Evolutionary conservation across 2,113 vertebrate genomes (phyloP).

Genomic region (Indicator maculatus): DNA sequence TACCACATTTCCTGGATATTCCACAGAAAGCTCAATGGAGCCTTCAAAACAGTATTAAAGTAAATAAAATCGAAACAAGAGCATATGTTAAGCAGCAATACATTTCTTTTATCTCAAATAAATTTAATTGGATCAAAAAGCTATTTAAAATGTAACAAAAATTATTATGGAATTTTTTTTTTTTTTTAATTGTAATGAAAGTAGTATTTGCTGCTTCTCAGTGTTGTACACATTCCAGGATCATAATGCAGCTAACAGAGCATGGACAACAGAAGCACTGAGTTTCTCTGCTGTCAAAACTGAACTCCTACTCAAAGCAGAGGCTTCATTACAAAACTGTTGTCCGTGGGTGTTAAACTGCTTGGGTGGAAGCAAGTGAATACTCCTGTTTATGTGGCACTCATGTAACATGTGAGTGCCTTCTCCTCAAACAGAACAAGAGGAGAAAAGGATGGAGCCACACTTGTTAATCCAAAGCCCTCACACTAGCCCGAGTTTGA

Average conservation of each 20-base stretch:
- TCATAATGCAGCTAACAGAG: neutral
- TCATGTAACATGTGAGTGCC: rapidly evolving
- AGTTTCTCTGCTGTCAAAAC: neutral
- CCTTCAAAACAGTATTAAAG: neutral
- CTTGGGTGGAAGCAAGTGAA: neutral
- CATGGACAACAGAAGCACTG: neutral
- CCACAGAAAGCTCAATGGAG: neutral
- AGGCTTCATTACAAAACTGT: neutral
- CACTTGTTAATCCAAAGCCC: neutral
- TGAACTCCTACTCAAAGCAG: neutral
- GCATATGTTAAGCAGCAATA: neutral
- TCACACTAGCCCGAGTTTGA: neutral
- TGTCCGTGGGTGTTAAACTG: neutral
- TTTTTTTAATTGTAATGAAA: neutral
- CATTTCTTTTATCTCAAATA: neutral
- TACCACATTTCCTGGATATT: neutral
- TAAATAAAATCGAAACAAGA: neutral
- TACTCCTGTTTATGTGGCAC: neutral
- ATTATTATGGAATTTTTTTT: neutral
- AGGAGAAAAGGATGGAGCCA: neutral
- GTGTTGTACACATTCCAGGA: neutral
- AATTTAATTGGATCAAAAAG: neutral
- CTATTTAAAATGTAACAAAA: neutral
- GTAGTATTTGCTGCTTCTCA: neutral
- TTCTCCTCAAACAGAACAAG: neutral